Conservation (phyloP, 2,888 invertebrate species). For the Cheilosia vernalis region DNA sequence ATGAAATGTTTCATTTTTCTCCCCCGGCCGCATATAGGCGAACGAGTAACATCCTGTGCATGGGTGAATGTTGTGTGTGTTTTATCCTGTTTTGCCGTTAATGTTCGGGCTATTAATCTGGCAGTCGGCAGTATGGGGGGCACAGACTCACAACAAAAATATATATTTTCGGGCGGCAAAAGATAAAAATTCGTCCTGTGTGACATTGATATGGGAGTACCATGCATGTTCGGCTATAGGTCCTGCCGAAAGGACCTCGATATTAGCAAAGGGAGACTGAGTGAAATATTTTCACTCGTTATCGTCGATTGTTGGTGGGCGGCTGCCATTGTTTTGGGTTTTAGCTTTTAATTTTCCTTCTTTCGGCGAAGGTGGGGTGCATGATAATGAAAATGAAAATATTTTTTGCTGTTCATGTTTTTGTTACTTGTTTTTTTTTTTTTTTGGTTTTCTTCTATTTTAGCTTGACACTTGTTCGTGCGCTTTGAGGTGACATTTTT, state of each 20-base stretch:
- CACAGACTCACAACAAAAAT: slow-evolving; percentile 33
- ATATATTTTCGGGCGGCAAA: slow-evolving; percentile 58
- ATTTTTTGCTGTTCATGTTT: slow-evolving; percentile 50
- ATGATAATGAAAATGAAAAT: slow-evolving; percentile 49
- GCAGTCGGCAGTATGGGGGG: slow-evolving; percentile 28
- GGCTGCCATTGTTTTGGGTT: slow-evolving; percentile 63
- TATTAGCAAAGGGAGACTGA: slow-evolving; percentile 27
- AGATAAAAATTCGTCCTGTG: slow-evolving; percentile 62
- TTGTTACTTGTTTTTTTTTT: neutral
- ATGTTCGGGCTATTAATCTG: slow-evolving; percentile 71
- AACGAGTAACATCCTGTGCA: slow-evolving; percentile 41
- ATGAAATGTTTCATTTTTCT: slow-evolving; percentile 67
- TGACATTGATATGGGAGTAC: slow-evolving; percentile 5
- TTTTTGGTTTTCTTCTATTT: slow-evolving; percentile 14
- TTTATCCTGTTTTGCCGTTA: slow-evolving; percentile 73
- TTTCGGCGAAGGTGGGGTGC: slow-evolving; percentile 6
- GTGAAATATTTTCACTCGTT: slow-evolving; percentile 74
- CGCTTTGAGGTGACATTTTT: slow-evolving; percentile 69
- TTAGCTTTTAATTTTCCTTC: slow-evolving; percentile 66
- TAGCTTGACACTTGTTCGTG: slow-evolving; percentile 64
- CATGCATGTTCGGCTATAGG: slow-evolving; percentile 17
- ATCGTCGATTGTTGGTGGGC: slow-evolving; percentile 58
- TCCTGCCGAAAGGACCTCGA: slow-evolving; percentile 59
- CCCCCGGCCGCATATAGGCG: slow-evolving; percentile 12
- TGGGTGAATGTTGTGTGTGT: slow-evolving; percentile 35